A percentile compares a stretch with the other conserved stretches of the same genome.
Conservation (phyloP, 2,888 invertebrate genomes). For the Trichogramma evanescens region DNA sequence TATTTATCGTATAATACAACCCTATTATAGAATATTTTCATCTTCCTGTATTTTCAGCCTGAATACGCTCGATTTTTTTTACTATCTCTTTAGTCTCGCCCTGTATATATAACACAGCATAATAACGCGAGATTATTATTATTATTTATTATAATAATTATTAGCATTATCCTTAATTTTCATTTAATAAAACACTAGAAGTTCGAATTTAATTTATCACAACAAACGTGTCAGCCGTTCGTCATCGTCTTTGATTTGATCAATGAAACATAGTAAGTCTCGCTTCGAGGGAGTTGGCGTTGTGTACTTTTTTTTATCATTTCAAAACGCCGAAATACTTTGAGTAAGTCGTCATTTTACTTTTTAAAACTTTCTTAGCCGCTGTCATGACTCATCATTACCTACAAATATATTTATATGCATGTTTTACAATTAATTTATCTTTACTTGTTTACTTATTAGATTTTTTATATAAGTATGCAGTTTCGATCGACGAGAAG, state of each 20-base stretch:
- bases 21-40: too few relatives aligned
- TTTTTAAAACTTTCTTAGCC: conserved; percentile 9
- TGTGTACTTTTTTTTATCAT: too few relatives aligned
- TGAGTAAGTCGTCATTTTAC: conserved; percentile 6
- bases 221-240: conserved; percentile 34
- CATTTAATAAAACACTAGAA: conserved; percentile 17
- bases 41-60: too few relatives aligned
- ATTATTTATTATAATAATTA: too few relatives aligned
- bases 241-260: conserved; percentile 40
- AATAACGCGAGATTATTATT: too few relatives aligned
- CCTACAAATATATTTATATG: conserved; percentile 1
- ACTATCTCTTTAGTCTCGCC: conserved; percentile 12
- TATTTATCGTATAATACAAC: too few relatives aligned
- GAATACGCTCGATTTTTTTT: too few relatives aligned
- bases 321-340: conserved; percentile 14
- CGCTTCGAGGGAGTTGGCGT: not conserved
- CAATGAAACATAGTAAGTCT: conserved; percentile 27
- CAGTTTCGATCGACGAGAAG: not conserved
- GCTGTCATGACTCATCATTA: conserved; percentile 3
- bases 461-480: conserved; percentile 3
- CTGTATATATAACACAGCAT: not conserved
- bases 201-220: conserved; percentile 39
- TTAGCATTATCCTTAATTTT: too few relatives aligned
- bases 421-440: not conserved
- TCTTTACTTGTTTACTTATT: conserved; percentile 1